Base-by-base conservation (phyloP, 1,140 invertebrate genomes). In the Dendroctonus ponderosae region DNA sequence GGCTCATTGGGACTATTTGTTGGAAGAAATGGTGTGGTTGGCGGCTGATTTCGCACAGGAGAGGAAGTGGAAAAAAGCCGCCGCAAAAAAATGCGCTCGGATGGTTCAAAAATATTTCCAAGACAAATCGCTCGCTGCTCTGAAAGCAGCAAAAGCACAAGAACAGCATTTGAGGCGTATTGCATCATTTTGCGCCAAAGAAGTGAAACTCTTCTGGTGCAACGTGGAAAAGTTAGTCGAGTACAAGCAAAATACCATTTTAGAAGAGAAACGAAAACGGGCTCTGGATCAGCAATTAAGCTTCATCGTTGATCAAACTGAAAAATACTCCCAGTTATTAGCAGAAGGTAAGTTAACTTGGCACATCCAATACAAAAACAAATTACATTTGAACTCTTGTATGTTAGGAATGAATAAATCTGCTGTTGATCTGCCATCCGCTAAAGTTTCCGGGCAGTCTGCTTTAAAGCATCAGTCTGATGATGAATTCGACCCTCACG, bases 11-110 rank as follows among this genome's bases (percentile, higher is more conserved):
- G 97, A 99, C 79, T 99, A 97, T 80, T 83, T 99, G 53, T 79
- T 99, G 7, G 97, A 99, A 79, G 97, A 99, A 81, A 98, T 99
- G 93, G 89, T 91, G 26, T 99, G 97, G 97, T 82, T 99, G 57
- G 93, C 96, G 43, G 91, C 93, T 14, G 97, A 99, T 81, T 99
- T 99, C 84, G 91, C 91, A 40, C 93, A 97, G 79, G 97, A 99
- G 81, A 83, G 96, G 53, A 98, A 97, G 78, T 97, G 94, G 94
- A 99, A 99, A 76, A 96, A 96, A 80, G 89, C 91, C 52, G 91
- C 92, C 7, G 94, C 96, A 0, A 96, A 93, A 80, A 98, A 98
- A 80, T 92, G 91, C 77, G 89, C 91, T 8, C 83, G 89, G 71
- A 96, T 97, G 86, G 91, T 98, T 53, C 91, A 95, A 75, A 97